phyloP scores from a whole-genome alignment of 2,113 vertebrate genomes.

The Xenus cinereus region DNA sequence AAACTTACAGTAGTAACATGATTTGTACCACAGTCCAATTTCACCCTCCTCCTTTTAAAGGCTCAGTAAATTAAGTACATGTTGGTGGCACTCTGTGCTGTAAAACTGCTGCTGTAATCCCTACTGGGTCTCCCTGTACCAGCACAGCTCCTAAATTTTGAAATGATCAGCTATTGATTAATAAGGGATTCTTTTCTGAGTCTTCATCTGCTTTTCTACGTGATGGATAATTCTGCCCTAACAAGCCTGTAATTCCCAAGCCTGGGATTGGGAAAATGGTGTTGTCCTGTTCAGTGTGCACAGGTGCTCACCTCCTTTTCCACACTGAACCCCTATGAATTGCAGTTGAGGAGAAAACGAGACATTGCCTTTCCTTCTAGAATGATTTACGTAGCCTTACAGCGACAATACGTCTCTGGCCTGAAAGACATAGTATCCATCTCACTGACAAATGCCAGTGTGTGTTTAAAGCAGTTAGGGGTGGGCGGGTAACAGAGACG shows the following conservation, averaged over 20 bases:
- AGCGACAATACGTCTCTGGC: background rate
- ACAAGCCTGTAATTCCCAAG: background rate
- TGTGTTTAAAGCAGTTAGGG: background rate
- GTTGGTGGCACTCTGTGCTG: background rate
- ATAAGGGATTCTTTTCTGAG: background rate
- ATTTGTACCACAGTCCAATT: constrained; percentile 45
- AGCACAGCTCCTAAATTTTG: constrained; percentile 33
- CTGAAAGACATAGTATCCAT: background rate
- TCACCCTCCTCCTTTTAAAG: constrained; percentile 7
- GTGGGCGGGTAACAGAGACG: background rate
- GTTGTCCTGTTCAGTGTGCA: background rate
- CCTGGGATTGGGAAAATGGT: background rate
- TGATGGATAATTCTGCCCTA: background rate
- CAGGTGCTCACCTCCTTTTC: background rate
- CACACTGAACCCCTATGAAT: background rate
- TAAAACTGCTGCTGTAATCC: constrained; percentile 35
- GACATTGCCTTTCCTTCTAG: background rate
- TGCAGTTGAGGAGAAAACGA: background rate
- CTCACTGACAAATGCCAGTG: background rate
- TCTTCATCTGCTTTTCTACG: constrained; percentile 9
- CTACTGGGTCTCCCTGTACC: background rate
- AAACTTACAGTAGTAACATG: constrained; percentile 27
- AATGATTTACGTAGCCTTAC: background rate
- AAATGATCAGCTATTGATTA: constrained; percentile 53
- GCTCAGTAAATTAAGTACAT: constrained; percentile 40